These are phyloP conservation scores for Globia sparganii DNA, from an alignment of 2,888 invertebrate genomes.

Conservation along the genomic window DNA sequence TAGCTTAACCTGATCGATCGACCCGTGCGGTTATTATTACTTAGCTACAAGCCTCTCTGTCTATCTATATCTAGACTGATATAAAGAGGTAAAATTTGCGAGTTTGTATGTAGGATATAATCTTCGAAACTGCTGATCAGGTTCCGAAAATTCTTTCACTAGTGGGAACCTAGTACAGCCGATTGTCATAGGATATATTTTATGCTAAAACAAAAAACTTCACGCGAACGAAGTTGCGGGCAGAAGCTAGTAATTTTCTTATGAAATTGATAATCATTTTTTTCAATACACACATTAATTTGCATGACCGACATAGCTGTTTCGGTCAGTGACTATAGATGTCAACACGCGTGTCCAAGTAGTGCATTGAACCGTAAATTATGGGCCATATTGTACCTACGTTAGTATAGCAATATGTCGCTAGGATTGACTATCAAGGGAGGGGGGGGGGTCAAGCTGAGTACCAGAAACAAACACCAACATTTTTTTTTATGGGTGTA, in stretches of 20 bases:
- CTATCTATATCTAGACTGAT: too few relatives aligned
- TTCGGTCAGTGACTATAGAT: slow-evolving; percentile 48
- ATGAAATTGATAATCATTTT: background rate
- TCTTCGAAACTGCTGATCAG: background rate
- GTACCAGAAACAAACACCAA: background rate
- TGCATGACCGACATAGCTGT: slow-evolving; percentile 42
- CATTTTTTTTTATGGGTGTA: too few relatives aligned
- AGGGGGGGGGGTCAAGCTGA: background rate
- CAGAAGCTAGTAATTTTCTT: background rate
- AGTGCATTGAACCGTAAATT: slow-evolving; percentile 56
- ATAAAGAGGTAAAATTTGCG: background rate
- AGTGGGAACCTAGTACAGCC: too few relatives aligned
- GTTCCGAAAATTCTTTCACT: too few relatives aligned
- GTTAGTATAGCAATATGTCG: background rate
- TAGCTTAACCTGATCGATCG: too few relatives aligned
- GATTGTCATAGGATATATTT: background rate
- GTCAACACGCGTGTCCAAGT: slow-evolving; percentile 48
- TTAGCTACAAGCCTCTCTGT: too few relatives aligned
- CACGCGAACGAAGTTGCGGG: background rate
- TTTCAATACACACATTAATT: slow-evolving; percentile 13
- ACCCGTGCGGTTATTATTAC: too few relatives aligned
- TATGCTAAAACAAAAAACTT: background rate
- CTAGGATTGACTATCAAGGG: background rate
- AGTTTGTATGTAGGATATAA: too few relatives aligned
- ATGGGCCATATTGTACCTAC: slow-evolving; percentile 15